Conservation (phyloP, 2,113 vertebrate genomes). For the Zosterops pallidus region DNA sequence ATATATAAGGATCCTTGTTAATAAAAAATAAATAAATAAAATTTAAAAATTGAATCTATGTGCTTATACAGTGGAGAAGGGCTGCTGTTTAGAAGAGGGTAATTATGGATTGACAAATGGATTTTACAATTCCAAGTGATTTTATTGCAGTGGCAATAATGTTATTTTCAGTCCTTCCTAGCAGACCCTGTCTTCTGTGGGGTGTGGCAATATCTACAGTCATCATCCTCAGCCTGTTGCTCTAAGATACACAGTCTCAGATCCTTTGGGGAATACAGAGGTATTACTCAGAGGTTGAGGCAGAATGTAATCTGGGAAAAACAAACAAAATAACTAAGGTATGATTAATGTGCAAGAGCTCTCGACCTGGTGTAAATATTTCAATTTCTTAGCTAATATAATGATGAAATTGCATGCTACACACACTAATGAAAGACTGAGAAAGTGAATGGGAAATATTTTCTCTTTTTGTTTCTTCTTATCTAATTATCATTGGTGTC, state of each 20-base stretch:
- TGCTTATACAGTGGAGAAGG: background rate
- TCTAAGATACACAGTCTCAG: background rate
- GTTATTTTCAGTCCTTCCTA: background rate
- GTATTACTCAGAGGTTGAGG: background rate
- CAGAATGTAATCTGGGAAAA: background rate
- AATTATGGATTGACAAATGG: background rate
- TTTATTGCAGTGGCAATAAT: background rate
- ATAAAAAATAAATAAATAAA: background rate
- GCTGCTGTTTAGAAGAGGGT: background rate
- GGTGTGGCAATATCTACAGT: background rate
- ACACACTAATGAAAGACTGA: background rate
- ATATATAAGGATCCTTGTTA: background rate
- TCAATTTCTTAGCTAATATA: background rate
- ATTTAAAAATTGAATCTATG: accelerated
- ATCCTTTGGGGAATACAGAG: background rate
- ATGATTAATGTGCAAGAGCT: background rate
- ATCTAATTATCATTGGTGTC: background rate
- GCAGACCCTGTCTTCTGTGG: background rate
- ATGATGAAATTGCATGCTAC: background rate
- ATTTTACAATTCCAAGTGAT: background rate
- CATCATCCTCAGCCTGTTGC: background rate
- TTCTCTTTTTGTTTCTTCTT: background rate
- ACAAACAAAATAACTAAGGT: background rate
- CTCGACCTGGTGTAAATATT: background rate
- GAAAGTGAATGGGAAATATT: background rate